Percentiles rank a stretch among this genome's conserved stretches.
phyloP scores from a whole-genome alignment of 2,113 vertebrate species.

The Propithecus coquereli region DNA sequence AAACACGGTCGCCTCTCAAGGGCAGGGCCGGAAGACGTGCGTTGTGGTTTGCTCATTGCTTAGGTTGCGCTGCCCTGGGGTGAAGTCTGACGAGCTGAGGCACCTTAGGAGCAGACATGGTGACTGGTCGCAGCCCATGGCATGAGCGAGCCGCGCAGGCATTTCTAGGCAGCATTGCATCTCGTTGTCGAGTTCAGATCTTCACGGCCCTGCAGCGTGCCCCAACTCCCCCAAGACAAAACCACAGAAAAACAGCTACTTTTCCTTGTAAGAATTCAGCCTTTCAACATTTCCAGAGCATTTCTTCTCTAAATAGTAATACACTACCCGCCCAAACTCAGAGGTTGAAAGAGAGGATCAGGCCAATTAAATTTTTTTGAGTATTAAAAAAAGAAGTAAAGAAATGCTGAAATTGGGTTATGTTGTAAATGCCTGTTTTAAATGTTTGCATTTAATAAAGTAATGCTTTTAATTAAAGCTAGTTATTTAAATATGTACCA shows the following conservation, averaged over 20 bases:
- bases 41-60: too few species aligned
- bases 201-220: not conserved
- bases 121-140: too few species aligned
- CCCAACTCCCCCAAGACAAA: not conserved
- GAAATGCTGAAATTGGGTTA: not conserved
- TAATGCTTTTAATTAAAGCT: not conserved
- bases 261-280: not conserved
- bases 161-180: not conserved
- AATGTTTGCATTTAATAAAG: not conserved
- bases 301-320: not conserved
- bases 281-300: not conserved
- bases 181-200: not conserved
- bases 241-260: not conserved
- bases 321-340: not conserved
- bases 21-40: too few species aligned
- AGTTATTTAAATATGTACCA: not conserved
- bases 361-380: not conserved
- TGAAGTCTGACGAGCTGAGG: not conserved
- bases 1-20: not conserved
- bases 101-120: not conserved
- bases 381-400: not conserved
- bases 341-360: not conserved
- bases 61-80: not conserved
- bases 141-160: too few species aligned
- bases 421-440: not conserved